Conservation (phyloP, 92 coral and sea anemone species). For the Umimayanthus kanabou region DNA sequence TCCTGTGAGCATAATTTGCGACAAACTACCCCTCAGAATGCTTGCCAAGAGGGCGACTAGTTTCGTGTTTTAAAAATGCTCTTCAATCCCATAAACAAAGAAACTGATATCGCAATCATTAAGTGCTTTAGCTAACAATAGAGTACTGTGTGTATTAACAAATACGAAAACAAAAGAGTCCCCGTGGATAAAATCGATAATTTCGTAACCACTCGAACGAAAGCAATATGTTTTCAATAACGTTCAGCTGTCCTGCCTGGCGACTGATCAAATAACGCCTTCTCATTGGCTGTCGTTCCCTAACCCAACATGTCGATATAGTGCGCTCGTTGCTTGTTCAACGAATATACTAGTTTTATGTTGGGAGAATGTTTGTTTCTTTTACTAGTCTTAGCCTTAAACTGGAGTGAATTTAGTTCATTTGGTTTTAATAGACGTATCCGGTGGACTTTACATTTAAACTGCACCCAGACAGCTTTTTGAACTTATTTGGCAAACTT, state of each 20-base stretch:
- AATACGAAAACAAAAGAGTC: slow-evolving; percentile 14
- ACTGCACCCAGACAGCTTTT: neutral
- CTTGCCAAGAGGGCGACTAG: neutral
- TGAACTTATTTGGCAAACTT: slow-evolving; percentile 9
- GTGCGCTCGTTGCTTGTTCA: neutral
- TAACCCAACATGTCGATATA: slow-evolving; percentile 40
- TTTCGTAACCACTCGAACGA: slow-evolving; percentile 42
- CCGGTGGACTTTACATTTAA: neutral
- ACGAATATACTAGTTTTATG: neutral
- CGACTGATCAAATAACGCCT: slow-evolving; percentile 42
- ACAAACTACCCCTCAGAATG: neutral
- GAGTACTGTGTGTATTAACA: slow-evolving; percentile 13
- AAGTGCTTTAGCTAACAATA: neutral
- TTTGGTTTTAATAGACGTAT: neutral
- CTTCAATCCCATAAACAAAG: slow-evolving; percentile 23
- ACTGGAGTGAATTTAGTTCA: neutral
- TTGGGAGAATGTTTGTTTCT: neutral
- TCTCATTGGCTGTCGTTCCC: slow-evolving; percentile 61
- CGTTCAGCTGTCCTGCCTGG: slow-evolving; percentile 76
- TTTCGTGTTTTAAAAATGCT: neutral
- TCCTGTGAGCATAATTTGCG: neutral
- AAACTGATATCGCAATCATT: slow-evolving; percentile 26
- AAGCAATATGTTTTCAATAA: slow-evolving; percentile 36
- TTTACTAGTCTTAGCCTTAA: neutral
- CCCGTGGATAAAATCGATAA: slow-evolving; percentile 27